These are phyloP conservation scores for Psittacula derbiana DNA, from an alignment of 2,797 vertebrate genomes.

Conservation along the genomic window DNA sequence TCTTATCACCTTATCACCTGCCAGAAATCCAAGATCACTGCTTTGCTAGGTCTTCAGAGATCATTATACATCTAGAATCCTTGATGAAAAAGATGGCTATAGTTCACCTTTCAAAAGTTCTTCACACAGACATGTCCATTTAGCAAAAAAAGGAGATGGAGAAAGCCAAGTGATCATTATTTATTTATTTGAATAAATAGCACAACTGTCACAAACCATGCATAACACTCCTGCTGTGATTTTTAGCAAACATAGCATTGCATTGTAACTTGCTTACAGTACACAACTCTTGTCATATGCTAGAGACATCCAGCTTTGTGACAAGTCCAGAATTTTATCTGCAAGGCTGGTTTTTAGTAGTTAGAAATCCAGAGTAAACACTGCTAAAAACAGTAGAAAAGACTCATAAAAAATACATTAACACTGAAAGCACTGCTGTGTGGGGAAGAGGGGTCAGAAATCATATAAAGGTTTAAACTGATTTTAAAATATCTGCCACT, in stretches of 20 bases:
- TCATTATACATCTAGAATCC: not conserved
- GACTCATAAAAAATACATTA: not conserved
- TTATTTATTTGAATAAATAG: slow-evolving; percentile 51
- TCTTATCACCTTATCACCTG: not conserved
- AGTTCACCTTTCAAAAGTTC: not conserved
- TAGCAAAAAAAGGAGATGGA: not conserved
- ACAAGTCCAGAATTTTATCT: not conserved
- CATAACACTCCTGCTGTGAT: not conserved
- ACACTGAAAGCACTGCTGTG: not conserved
- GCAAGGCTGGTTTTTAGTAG: slow-evolving; percentile 26
- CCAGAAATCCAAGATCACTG: not conserved
- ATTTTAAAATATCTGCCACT: not conserved
- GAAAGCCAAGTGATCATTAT: not conserved
- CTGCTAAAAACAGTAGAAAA: slow-evolving; percentile 34
- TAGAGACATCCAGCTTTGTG: not conserved
- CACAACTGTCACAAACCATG: not conserved
- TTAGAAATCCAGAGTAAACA: slow-evolving; percentile 56
- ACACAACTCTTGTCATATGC: not conserved
- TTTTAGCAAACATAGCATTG: not conserved
- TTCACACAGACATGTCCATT: not conserved
- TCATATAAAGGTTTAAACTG: not conserved
- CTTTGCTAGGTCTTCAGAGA: not conserved
- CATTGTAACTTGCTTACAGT: slow-evolving; percentile 53
- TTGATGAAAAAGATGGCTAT: not conserved
- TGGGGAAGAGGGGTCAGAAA: not conserved